Base-by-base conservation (phyloP, 2,113 vertebrate genomes). In the Colinus virginianus region DNA sequence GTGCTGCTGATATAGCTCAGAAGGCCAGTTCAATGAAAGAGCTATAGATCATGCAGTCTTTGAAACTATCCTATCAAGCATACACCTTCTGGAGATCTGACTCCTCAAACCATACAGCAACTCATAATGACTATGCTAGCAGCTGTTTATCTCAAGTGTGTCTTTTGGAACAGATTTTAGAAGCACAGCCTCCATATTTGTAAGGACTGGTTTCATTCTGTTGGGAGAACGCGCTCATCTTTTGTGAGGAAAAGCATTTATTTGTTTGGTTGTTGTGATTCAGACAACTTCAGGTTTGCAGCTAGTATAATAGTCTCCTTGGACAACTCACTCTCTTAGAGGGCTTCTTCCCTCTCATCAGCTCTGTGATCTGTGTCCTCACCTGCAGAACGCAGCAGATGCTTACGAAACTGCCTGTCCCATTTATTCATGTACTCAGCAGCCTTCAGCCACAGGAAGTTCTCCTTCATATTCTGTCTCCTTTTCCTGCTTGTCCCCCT, bases 221-320 rank as follows among this genome's bases (percentile, higher is more conserved):
- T 34, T 75, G 20, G 32, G 63, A 58, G 23, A 21, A 43, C n/a
- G 11, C n/a, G 42, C 32, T 36, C 34, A 0, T 58, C 43, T 32
- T 30, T 53, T 30, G 1, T 17, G 26, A 38, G 56, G 77, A 38
- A 18, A 7, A 4, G 36, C 20, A n/a, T n/a, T 49, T 30, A 53
- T 42, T 42, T 30, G 11, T 48, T 67, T 34, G 13, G 51, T 59
- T 46, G 30, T 7, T 46, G 15, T 26, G 64, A 40, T 51, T 58
- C 28, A 9, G 4, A 21, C 23, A 46, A 42, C 59, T n/a, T 59
- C 20, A 2, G 45, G 40, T 68, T 59, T 55, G 25, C 56, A 38
- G 36, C 40, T 86, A n/a, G 2, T 1, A 4, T 28, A 56, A 22
- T 25, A 7, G 0, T 6, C 14, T 20, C 26, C 30, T 0, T 2